Conservation (phyloP, 2,888 invertebrate species). For the Aphrophora alni region DNA sequence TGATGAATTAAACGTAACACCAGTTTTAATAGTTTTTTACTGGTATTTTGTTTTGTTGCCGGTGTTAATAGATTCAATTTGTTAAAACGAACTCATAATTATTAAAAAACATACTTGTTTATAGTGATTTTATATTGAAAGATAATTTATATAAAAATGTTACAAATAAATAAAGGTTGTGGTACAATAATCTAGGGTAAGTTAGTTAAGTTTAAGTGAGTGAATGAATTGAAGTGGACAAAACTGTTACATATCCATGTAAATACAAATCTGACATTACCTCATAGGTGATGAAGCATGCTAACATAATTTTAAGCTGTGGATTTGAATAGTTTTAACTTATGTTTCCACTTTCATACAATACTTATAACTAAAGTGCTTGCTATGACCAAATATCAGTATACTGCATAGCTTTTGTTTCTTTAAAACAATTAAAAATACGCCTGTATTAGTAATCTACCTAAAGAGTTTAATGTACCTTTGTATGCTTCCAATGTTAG, state of each 20-base stretch:
- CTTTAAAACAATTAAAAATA: too few species aligned
- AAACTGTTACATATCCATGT: not conserved
- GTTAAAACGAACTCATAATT: not conserved
- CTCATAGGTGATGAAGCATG: too few species aligned
- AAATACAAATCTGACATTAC: not conserved
- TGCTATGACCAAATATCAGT: too few species aligned
- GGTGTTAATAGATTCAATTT: not conserved
- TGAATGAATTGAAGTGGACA: not conserved
- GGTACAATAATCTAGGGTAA: slow-evolving; percentile 6
- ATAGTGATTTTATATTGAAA: not conserved
- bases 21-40: not conserved
- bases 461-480: too few species aligned
- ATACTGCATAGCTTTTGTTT: too few species aligned
- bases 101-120: not conserved
- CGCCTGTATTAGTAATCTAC: too few species aligned
- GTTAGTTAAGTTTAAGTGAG: not conserved
- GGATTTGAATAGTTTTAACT: too few species aligned
- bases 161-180: slow-evolving; percentile 9
- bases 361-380: too few species aligned
- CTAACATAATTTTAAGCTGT: too few species aligned
- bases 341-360: too few species aligned
- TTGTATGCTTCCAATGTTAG: too few species aligned
- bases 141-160: not conserved
- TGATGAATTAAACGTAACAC: not conserved
- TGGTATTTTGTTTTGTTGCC: not conserved